A percentile compares a stretch with the other conserved stretches of the same genome.
Conservation (phyloP, 2,888 invertebrate species). For the Folsomia candida region DNA sequence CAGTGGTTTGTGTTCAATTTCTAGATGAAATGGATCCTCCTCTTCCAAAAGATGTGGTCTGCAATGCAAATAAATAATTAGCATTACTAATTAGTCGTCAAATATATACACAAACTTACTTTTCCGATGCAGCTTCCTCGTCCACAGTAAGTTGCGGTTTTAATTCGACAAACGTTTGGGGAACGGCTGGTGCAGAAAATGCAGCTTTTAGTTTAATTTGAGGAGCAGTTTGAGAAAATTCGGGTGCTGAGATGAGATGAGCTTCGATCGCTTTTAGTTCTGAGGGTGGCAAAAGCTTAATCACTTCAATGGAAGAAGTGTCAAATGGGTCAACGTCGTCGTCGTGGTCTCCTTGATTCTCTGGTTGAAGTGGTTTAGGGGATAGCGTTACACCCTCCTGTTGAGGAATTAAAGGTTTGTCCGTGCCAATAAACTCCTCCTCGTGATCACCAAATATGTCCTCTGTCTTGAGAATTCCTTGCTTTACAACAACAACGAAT, state of each 20-base stretch:
- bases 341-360: conserved; percentile 15
- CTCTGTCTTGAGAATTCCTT: conserved; percentile 23
- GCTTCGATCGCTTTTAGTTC: conserved; percentile 62
- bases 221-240: conserved; percentile 67
- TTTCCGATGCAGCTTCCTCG: conserved; percentile 15
- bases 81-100: no score
- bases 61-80: no score
- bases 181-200: neutral
- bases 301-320: conserved; percentile 56
- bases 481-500: conserved; percentile 2
- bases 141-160: conserved; percentile 11
- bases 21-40: conserved; percentile 12
- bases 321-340: conserved; percentile 65
- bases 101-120: no score
- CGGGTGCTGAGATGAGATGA: conserved; percentile 59
- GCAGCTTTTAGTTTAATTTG: conserved; percentile 54
- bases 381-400: conserved; percentile 51
- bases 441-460: conserved; percentile 31
- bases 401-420: conserved; percentile 45
- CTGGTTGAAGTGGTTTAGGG: conserved; percentile 54
- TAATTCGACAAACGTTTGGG: neutral
- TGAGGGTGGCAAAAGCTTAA: conserved; percentile 54
- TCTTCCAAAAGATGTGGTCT: conserved; percentile 1
- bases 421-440: conserved; percentile 21
- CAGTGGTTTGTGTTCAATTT: conserved; percentile 18